Conservation (phyloP, 64 coral and sea anemone genomes). For the Orbicella faveolata region DNA sequence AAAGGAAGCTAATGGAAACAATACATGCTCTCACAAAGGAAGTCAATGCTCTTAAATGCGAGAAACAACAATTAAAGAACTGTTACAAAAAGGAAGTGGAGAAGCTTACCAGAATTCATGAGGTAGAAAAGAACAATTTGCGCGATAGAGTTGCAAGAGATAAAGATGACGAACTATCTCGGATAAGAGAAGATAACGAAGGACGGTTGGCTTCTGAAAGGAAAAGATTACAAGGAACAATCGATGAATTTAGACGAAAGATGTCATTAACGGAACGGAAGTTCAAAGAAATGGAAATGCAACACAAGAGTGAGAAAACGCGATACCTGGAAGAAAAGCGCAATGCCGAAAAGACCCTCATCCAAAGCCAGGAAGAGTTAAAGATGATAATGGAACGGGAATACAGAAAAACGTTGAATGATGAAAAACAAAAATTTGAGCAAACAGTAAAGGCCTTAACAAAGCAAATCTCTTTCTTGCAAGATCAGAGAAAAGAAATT, state of each 20-base stretch:
- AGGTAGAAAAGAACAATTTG: slow-evolving; percentile 70
- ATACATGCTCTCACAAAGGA: slow-evolving; percentile 70
- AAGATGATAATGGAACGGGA: slow-evolving; percentile 63
- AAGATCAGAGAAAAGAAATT: slow-evolving; percentile 86
- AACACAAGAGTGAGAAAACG: slow-evolving; percentile 55
- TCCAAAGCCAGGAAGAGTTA: slow-evolving; percentile 68
- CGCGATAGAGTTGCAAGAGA: slow-evolving; percentile 49
- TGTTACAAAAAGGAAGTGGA: slow-evolving; percentile 49
- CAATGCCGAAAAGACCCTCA: slow-evolving; percentile 47
- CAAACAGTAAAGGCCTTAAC: slow-evolving; percentile 71
- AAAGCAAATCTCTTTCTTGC: slow-evolving; percentile 74
- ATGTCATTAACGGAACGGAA: slow-evolving; percentile 57
- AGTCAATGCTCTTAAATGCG: slow-evolving; percentile 57
- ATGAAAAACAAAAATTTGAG: slow-evolving; percentile 75
- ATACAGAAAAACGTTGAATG: slow-evolving; percentile 67
- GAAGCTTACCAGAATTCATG: slow-evolving; percentile 40
- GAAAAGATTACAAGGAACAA: slow-evolving; percentile 46
- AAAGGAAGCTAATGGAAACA: slow-evolving; percentile 42
- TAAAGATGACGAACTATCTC: slow-evolving; percentile 68
- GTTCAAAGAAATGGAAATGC: slow-evolving; percentile 53
- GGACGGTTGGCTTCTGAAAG: slow-evolving; percentile 59
- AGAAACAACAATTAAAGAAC: slow-evolving; percentile 34
- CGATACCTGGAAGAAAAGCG: slow-evolving; percentile 49
- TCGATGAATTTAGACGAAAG: slow-evolving; percentile 77
- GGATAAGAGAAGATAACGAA: slow-evolving; percentile 50